Conservation (phyloP, 2,888 invertebrate species). For the Thelaira solivaga region DNA sequence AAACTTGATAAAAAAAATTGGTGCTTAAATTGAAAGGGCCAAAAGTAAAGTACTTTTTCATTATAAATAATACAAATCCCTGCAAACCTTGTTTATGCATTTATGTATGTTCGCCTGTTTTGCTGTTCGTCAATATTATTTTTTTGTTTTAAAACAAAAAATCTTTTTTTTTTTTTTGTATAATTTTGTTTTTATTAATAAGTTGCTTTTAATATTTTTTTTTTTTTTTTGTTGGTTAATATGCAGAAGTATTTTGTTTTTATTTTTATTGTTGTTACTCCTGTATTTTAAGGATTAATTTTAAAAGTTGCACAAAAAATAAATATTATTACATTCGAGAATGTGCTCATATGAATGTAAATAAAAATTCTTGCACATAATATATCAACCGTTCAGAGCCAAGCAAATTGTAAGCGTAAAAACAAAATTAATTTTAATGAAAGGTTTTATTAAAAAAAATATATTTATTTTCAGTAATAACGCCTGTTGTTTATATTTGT, state of each 20-base stretch:
- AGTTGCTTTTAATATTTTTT: too few relatives aligned
- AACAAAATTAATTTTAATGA: neutral
- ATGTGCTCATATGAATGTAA: neutral
- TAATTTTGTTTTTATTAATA: neutral
- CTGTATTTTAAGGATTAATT: neutral
- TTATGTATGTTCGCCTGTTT: too few relatives aligned
- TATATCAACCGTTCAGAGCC: too few relatives aligned
- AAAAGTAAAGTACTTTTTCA: too few relatives aligned
- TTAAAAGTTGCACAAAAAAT: neutral
- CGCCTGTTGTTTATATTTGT: too few relatives aligned
- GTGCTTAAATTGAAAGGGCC: too few relatives aligned
- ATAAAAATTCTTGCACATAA: neutral
- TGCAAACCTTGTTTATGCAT: too few relatives aligned
- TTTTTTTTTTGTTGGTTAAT: neutral
- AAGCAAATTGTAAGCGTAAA: neutral
- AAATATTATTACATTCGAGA: neutral
- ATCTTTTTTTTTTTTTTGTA: slow-evolving; percentile 1
- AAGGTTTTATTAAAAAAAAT: too few relatives aligned
- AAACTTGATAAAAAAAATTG: too few relatives aligned
- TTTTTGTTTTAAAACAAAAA: slow-evolving; percentile 10
- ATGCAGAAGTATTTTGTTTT: neutral
- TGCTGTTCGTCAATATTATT: slow-evolving; percentile 21
- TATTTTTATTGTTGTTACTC: too few relatives aligned
- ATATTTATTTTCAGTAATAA: too few relatives aligned
- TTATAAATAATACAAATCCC: too few relatives aligned